Base-by-base conservation (phyloP, 2,797 vertebrate species). In the Pempheris klunzingeri region DNA sequence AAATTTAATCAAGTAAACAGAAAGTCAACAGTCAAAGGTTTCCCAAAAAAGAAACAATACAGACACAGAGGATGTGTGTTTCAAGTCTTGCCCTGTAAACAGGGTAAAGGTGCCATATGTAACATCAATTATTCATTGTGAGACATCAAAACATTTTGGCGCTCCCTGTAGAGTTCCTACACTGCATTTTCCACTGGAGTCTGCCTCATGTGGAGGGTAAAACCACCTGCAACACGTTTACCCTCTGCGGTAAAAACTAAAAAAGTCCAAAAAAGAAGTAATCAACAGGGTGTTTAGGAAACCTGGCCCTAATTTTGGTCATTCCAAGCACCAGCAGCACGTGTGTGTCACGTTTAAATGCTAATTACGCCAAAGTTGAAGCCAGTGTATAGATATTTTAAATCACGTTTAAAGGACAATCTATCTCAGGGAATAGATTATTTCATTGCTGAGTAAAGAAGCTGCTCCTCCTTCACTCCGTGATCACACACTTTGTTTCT, bases 1-100 rank as follows among this genome's bases (percentile, higher is more conserved):
- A 79, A 71, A 69, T 54, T 20, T 47, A 58, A 77, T 75, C 44
- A 58, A 52, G 26, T 44, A 52, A 71, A 66, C 28, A 70, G 24
- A 72, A 67, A 54, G 24, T n/a, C n/a, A n/a, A n/a, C 39, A 44
- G 34, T 14, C 30, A 28, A 52, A 80, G 7, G 39, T 46, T 60
- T 49, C 3, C 14, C 10, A 15, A 46, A 44, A 55, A 67, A 54
- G 43, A 18, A 46, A 41, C 41, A 62, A 46, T 14, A 7, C 58
- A 67, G 38, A 9, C 4, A 43, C 12, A 7, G 53, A 44, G 44
- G 8, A 20, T 2, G 24, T n/a, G 2, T 32, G 36, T 49, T n/a
- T 36, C 53, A 58, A 18, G 13, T 26, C 30, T 34, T 12, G 20
- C 39, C 53, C 75, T 26, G 4, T 36, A 14, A 54, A 64, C 22